A percentile compares a stretch with the other conserved stretches of the same genome.
phyloP scores from a whole-genome alignment of 2,113 vertebrate genomes.

The Atrichornis clamosus region DNA sequence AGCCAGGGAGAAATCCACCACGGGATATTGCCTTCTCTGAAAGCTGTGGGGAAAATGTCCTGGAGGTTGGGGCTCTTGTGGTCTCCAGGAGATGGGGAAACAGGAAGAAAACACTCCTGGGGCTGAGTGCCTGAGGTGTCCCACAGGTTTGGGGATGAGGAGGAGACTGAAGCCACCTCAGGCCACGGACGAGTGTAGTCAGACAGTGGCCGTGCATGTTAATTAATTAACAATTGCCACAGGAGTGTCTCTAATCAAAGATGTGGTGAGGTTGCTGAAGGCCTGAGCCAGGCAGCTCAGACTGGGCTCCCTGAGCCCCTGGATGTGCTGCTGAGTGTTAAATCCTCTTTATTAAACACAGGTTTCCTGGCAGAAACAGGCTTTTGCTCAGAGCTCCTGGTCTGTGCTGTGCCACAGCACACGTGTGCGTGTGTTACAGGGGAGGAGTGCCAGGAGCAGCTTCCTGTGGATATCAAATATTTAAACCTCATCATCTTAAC shows the following conservation, averaged over 20 bases:
- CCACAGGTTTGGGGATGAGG: not conserved
- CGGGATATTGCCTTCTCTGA: not conserved
- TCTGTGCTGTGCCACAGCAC: not conserved
- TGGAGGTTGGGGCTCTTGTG: not conserved
- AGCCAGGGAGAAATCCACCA: not conserved
- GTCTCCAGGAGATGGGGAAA: not conserved
- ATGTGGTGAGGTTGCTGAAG: not conserved
- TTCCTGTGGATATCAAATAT: not conserved
- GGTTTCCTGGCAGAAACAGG: not conserved
- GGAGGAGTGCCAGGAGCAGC: not conserved
- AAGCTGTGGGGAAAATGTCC: not conserved
- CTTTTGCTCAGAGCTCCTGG: not conserved
- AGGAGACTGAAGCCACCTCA: not conserved
- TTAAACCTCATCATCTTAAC: not conserved
- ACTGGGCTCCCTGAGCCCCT: accelerated
- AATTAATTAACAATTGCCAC: not conserved
- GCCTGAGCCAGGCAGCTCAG: not conserved
- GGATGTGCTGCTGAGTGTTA: not conserved
- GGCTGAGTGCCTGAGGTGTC: not conserved
- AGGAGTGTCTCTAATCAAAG: not conserved
- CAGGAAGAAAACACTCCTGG: not conserved
- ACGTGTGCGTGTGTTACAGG: not conserved
- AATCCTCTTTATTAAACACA: not conserved
- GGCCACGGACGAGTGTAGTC: not conserved
- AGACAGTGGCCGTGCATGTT: not conserved